Percentiles rank a stretch among this genome's conserved stretches.
Conservation (phyloP, 2,888 invertebrate genomes). For the Desoria tigrina region DNA sequence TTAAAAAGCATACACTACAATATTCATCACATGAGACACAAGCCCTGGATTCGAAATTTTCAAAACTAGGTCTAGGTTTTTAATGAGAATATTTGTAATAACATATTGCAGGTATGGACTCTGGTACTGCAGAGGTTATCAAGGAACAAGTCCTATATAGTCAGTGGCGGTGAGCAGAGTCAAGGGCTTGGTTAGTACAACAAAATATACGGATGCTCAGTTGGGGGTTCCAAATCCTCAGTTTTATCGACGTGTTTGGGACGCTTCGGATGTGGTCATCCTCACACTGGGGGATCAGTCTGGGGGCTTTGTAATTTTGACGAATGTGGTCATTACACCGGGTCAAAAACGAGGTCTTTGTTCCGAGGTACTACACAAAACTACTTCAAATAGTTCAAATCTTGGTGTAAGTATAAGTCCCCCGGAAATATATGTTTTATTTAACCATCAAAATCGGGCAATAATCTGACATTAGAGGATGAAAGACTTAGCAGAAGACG, state of each 20-base stretch:
- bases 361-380: slow-evolving; percentile 55
- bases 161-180: slow-evolving; percentile 58
- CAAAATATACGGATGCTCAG: slow-evolving; percentile 49
- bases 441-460: too few species aligned
- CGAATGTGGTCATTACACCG: slow-evolving; percentile 59
- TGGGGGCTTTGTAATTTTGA: slow-evolving; percentile 60
- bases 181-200: slow-evolving; percentile 59
- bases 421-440: too few species aligned
- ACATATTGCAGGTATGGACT: slow-evolving; percentile 16
- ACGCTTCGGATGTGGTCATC: slow-evolving; percentile 60
- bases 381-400: too few species aligned
- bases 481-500: too few species aligned
- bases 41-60: too few species aligned
- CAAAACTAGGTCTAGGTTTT: too few species aligned
- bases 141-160: slow-evolving; percentile 34
- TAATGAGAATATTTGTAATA: neutral
- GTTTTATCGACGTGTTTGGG: slow-evolving; percentile 57
- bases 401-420: too few species aligned
- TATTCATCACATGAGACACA: too few species aligned
- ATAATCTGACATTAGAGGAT: too few species aligned
- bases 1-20: too few species aligned
- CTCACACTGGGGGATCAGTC: slow-evolving; percentile 59
- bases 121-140: slow-evolving; percentile 37
- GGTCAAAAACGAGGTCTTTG: slow-evolving; percentile 57
- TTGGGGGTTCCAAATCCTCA: slow-evolving; percentile 40